These are phyloP conservation scores for Platerodrilus igneus DNA, from an alignment of 2,888 invertebrate genomes.

Conservation along the genomic window DNA sequence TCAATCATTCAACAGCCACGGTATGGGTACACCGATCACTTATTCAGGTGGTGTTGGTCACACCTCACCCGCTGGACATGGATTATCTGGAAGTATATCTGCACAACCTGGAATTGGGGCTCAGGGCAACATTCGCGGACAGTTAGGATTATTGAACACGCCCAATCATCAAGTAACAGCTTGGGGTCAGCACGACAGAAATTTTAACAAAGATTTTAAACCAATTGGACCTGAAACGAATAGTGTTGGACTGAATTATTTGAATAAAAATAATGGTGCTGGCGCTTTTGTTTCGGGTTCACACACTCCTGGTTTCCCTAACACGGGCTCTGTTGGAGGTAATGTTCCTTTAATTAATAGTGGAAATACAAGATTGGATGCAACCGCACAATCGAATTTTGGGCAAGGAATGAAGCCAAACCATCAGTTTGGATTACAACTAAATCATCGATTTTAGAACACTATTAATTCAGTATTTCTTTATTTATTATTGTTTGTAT, in stretches of 20 bases:
- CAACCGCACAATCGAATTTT: constrained; percentile 6
- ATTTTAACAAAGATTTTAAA: constrained; percentile 11
- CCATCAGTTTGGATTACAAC: neutral
- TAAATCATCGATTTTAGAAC: constrained; percentile 7
- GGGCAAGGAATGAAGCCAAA: constrained; percentile 5
- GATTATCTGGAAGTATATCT: constrained; percentile 6
- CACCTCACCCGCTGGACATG: no score
- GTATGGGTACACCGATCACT: no score
- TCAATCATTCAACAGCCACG: no score
- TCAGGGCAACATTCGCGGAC: neutral
- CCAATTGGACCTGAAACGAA: constrained; percentile 12
- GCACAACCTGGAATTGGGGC: constrained; percentile 7
- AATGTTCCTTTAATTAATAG: constrained; percentile 6
- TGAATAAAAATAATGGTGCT: constrained; percentile 9
- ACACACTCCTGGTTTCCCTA: constrained; percentile 5
- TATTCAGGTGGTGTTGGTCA: no score
- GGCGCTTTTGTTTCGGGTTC: constrained; percentile 7
- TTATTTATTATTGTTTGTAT: no score
- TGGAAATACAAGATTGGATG: constrained; percentile 5
- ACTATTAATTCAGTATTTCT: no score
- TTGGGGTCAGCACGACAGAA: constrained; percentile 16
- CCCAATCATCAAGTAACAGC: constrained; percentile 9
- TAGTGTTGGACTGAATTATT: constrained; percentile 10
- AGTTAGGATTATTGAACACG: constrained; percentile 1
- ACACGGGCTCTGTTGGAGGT: constrained; percentile 11